These are phyloP conservation scores for Athripsodes cinereus DNA, from an alignment of 2,888 invertebrate genomes.

Conservation along the genomic window DNA sequence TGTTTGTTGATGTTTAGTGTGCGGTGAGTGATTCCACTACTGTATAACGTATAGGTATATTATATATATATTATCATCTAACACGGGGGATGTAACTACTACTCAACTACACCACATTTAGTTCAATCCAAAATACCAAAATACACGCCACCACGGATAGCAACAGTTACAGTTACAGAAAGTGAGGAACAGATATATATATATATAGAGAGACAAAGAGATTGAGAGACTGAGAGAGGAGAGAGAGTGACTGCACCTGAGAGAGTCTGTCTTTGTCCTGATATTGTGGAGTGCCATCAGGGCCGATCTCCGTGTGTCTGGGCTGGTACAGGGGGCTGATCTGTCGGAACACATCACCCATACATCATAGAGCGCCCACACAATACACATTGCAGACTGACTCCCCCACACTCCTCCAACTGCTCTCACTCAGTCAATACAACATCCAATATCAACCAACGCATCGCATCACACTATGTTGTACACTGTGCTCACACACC, in stretches of 20 bases:
- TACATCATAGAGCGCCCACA: conserved; percentile 3
- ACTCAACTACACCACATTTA: conserved; percentile 17
- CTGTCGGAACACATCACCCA: conserved; percentile 38
- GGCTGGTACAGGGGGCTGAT: conserved; percentile 55
- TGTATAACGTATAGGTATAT: background rate
- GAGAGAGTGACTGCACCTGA: conserved; percentile 36
- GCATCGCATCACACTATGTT: no score
- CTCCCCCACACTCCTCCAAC: no score
- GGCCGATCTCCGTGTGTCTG: conserved; percentile 42
- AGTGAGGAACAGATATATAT: no score
- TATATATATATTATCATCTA: background rate
- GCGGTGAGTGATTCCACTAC: background rate
- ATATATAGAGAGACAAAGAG: conserved; percentile 1
- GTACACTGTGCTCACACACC: no score
- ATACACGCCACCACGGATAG: conserved; percentile 28
- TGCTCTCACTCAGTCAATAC: no score
- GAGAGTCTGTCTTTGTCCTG: conserved; percentile 43
- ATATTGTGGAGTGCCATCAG: conserved; percentile 41
- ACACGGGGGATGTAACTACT: conserved; percentile 3
- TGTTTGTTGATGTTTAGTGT: background rate
- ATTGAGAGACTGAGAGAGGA: background rate
- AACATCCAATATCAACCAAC: no score
- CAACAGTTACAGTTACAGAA: conserved; percentile 19
- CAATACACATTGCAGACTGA: background rate
- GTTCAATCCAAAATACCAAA: conserved; percentile 25